Base-by-base conservation (phyloP, 2,113 vertebrate genomes). In the Muscicapa adusta region DNA sequence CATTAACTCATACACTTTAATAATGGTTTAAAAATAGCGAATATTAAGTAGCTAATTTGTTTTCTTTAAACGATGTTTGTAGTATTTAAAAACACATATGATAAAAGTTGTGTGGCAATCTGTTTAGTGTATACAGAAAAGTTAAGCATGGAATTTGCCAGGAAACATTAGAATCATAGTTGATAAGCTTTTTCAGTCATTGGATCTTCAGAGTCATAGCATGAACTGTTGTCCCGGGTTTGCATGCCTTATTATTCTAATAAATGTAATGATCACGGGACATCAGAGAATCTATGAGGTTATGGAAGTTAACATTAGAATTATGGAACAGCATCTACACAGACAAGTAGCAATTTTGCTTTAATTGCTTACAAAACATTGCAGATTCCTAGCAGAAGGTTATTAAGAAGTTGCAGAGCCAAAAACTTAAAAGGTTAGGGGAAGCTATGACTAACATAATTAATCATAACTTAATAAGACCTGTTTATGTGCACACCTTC, bases 221-320 rank as follows among this genome's bases (percentile, higher is more conserved):
- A 53, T 47, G n/a, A 84, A 14, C 43, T 42, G 6, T 11, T 56
- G 2, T 57, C n/a, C 36, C 7, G 1, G 6, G 2, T 57, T 66
- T 80, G 34, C 8, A 62, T 31, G 31, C 1, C 14, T 71, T 62
- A 13, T 66, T 75, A 51, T 38, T 25, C 22, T 62, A 47, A 57
- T 42, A 42, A 9, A 4, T 2, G 0, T 43, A 74, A 34, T 74
- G 25, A 5, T 38, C 15, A 26, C 1, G 1, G 57, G 26, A 76
- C 12, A 34, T 53, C 18, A 85, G 47, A 18, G 11, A 42, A 4
- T 56, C 31, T 66, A 23, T 25, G 54, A 65, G 38, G 6, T 47
- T 68, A 47, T 20, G 14, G 24, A 61, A 57, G 5, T 33, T 66
- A 56, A 38, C 42, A 53, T 42, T 53, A 71, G 25, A 63, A 73